Evolutionary conservation across 2,113 vertebrate species (phyloP), one percentile per base, ranked within the genome.

Genomic region (Ramphastos sulfuratus): DNA sequence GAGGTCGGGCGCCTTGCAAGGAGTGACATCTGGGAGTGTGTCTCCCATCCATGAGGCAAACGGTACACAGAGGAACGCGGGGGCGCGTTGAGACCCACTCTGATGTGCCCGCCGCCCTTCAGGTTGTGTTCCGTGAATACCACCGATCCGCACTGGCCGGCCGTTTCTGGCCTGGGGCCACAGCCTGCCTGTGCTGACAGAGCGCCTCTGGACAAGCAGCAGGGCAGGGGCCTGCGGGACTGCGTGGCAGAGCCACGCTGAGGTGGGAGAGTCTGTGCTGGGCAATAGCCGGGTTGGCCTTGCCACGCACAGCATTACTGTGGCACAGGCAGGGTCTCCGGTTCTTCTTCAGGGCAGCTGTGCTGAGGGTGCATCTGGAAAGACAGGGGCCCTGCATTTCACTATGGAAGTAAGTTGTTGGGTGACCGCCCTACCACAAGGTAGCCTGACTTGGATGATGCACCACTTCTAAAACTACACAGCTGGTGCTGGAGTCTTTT

Each of bases 11-110:
- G 27, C 12, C 19, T 17, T 44, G 64, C 13, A 0, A 37, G 2
- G 1, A 56, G 25, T 6, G 12, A 6, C 3, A 13, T 1, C 8
- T 1, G 12, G n/a, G 4, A 3, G 15, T 0, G 8, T 11, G 0
- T 2, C 9, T 44, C 30, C 37, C 37, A 39, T 39, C 9, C 37
- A 39, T 11, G 37, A 39, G 37, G 15, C 14, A 1, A 10, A 3
- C 44, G 93, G 39, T 35, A 58, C 5, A 12, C 12, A 2, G 28
- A 16, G 64, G 2, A 28, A 27, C 52, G 82, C 24, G 7, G 4
- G n/a, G 80, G 20, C 46, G 0, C 3, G 8, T 7, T 5, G 33
- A 11, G 54, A 4, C 4, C 24, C 15, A 48, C 48, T 21, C 31
- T 3, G 71, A 39, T 24, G 4, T 15, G 56, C 10, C 30, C 11